Conservation (phyloP, 2,113 vertebrate genomes). For the Syngnathoides biaculeatus region DNA sequence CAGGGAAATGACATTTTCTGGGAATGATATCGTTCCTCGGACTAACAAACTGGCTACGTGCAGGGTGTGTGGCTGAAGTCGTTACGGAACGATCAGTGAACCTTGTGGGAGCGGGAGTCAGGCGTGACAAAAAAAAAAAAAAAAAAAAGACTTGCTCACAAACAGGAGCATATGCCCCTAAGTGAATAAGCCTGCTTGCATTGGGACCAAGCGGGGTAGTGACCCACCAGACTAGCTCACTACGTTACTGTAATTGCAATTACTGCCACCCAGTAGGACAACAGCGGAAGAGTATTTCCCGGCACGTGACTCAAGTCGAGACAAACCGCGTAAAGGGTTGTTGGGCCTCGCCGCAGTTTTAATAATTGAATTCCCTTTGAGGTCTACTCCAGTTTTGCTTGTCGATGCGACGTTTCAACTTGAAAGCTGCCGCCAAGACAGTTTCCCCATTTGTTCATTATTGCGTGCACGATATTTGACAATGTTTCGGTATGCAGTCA, state of each 20-base stretch:
- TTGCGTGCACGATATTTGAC: conserved; percentile 51
- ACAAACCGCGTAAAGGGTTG: neutral
- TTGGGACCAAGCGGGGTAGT: too few species aligned
- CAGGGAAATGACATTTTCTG: too few species aligned
- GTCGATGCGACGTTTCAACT: conserved; percentile 27
- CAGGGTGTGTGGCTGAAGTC: too few species aligned
- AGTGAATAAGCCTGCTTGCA: too few species aligned
- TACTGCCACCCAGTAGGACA: neutral
- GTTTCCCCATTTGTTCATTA: conserved; percentile 24
- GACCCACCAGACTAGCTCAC: neutral
- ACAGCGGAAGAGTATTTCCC: neutral
- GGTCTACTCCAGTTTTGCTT: conserved; percentile 23
- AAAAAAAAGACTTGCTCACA: too few species aligned
- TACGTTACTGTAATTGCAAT: neutral
- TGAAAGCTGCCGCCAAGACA: conserved; percentile 18
- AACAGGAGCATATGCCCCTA: too few species aligned
- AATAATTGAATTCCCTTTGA: conserved; percentile 1
- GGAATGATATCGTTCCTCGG: too few species aligned
- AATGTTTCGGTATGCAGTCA: conserved; percentile 52
- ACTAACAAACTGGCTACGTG: too few species aligned
- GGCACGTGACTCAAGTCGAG: neutral
- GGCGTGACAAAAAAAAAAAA: too few species aligned
- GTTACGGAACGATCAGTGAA: too few species aligned
- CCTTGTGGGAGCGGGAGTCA: too few species aligned
- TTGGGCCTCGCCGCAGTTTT: neutral